A percentile compares a stretch with the other conserved stretches of the same genome.
These are phyloP conservation scores for Lipophrys pholis DNA, from an alignment of 2,113 vertebrate species.

Conservation along the genomic window DNA sequence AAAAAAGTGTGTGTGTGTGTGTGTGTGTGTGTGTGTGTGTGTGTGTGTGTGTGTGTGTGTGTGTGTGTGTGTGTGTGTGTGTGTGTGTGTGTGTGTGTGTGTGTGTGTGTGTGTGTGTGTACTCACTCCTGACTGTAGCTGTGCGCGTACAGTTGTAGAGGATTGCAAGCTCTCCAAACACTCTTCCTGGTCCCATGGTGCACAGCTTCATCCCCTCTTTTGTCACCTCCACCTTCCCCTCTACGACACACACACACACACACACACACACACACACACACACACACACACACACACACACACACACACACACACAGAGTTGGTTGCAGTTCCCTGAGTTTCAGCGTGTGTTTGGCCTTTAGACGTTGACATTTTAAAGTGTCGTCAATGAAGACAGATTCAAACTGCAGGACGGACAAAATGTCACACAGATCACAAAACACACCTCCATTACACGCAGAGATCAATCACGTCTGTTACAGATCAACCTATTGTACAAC, in stretches of 20 bases:
- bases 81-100: too few species aligned
- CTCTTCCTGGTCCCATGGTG: slow-evolving; percentile 95
- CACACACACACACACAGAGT: too few species aligned
- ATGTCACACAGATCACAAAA: slow-evolving; percentile 5
- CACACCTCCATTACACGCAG: too few species aligned
- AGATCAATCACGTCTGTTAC: too few species aligned
- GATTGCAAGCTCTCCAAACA: slow-evolving; percentile 97
- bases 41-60: too few species aligned
- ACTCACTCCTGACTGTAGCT: slow-evolving; percentile 95
- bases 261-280: slow-evolving; percentile 1
- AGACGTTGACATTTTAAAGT: slow-evolving; percentile 14
- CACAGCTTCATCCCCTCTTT: slow-evolving; percentile 95
- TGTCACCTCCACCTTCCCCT: slow-evolving; percentile 96
- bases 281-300: slow-evolving; percentile 15
- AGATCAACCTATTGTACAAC: too few species aligned
- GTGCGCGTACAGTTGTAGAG: slow-evolving; percentile 98
- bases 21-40: too few species aligned
- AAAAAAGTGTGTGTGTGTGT: slow-evolving; percentile 18
- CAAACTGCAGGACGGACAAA: neutral
- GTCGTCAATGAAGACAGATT: neutral
- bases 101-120: neutral
- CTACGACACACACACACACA: slow-evolving; percentile 71
- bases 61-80: too few species aligned
- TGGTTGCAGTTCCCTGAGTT: too few species aligned
- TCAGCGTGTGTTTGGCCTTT: neutral